These are phyloP conservation scores for Dermatophagoides farinae DNA, from an alignment of 1,140 invertebrate species.

Conservation along the genomic window DNA sequence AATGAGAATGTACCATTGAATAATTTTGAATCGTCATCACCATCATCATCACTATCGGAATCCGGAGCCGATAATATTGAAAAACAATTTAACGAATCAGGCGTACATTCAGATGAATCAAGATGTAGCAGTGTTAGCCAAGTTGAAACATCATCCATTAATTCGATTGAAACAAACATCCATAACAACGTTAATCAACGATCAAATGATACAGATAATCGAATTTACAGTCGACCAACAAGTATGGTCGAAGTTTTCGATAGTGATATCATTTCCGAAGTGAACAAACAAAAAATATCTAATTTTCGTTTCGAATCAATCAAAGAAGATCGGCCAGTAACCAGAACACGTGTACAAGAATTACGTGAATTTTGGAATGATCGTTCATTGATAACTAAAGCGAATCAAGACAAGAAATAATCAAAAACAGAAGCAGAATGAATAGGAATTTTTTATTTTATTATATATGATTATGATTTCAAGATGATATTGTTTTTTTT, in stretches of 20 bases:
- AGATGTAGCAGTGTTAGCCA: background rate
- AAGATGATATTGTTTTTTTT: background rate
- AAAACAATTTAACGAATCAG: background rate
- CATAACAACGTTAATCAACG: background rate
- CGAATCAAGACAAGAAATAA: background rate
- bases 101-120: background rate
- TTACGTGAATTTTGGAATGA: background rate
- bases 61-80: background rate
- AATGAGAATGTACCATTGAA: background rate
- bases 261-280: background rate
- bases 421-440: background rate
- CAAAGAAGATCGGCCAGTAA: background rate
- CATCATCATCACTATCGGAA: background rate
- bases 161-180: background rate
- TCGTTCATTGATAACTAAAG: background rate
- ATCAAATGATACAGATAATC: too few species aligned
- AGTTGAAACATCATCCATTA: background rate
- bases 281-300: background rate
- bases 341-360: background rate
- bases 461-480: too few species aligned
- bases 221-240: too few species aligned
- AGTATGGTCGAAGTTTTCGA: too few species aligned
- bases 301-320: background rate
- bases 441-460: background rate
- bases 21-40: background rate